Evolutionary conservation across 2,888 invertebrate species (phyloP).

Genomic region (Protophormia terraenovae): DNA sequence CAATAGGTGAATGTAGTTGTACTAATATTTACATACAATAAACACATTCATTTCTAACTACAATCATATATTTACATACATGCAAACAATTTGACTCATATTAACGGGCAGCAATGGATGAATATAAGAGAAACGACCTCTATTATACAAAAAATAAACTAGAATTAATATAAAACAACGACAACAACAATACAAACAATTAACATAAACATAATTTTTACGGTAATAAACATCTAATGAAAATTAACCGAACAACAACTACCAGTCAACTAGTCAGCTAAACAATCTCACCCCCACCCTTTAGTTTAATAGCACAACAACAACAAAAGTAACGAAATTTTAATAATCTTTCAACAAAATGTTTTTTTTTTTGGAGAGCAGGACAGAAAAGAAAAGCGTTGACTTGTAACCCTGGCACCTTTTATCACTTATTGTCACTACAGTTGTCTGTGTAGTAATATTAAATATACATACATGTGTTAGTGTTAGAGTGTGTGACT

Average conservation of each 20-base stretch:
- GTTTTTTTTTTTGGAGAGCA: neutral
- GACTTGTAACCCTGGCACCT: constrained; percentile 79
- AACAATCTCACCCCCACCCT: constrained; percentile 1
- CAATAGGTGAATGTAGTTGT: constrained; percentile 42
- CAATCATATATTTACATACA: constrained; percentile 31
- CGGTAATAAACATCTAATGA: constrained; percentile 69
- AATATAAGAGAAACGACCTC: constrained; percentile 37
- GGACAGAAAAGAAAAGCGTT: constrained; percentile 71
- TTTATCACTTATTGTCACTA: constrained; percentile 64
- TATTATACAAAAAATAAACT: too few species aligned
- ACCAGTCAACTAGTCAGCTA: constrained; percentile 9
- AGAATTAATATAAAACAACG: constrained; percentile 58
- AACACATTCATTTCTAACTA: constrained; percentile 58
- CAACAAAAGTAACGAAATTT: constrained; percentile 25
- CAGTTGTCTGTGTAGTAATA: neutral
- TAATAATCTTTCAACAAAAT: constrained; percentile 48
- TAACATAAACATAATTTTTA: constrained; percentile 77
- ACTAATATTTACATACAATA: constrained; percentile 61
- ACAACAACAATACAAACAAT: constrained; percentile 74
- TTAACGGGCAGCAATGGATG: constrained; percentile 33
- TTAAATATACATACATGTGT: too few species aligned
- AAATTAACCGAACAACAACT: constrained; percentile 57
- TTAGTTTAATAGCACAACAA: neutral
- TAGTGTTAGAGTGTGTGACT: neutral
- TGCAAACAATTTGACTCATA: constrained; percentile 50